Conservation (phyloP, 1,140 invertebrate genomes). For the Drosophila nannoptera region DNA sequence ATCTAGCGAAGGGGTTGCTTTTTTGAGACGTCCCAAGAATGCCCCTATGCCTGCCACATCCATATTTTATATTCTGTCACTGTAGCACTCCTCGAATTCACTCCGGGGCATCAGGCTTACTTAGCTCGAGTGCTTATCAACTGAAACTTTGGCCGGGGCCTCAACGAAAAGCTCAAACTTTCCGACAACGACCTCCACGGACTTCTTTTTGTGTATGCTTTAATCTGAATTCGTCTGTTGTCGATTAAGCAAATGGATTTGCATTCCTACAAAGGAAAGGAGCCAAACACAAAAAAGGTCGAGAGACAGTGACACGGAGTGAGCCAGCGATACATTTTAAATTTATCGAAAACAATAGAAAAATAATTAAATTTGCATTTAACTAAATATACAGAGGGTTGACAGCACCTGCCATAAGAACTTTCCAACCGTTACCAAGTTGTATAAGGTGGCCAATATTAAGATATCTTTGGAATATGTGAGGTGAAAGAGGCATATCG, state of each 20-base stretch:
- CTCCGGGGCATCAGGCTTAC: conserved; percentile 11
- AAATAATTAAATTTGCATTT: too few relatives aligned
- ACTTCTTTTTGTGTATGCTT: neutral
- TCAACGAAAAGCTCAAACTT: conserved; percentile 3
- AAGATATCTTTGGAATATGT: too few relatives aligned
- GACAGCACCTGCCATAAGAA: too few relatives aligned
- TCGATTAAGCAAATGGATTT: neutral
- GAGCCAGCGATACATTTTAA: too few relatives aligned
- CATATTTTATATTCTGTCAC: conserved; percentile 58
- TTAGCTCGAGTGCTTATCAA: neutral
- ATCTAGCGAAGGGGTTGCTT: conserved; percentile 66
- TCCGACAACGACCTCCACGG: neutral
- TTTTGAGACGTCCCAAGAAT: conserved; percentile 44
- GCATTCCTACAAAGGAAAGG: neutral
- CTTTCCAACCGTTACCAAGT: too few relatives aligned
- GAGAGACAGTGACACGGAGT: too few relatives aligned
- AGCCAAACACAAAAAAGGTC: too few relatives aligned
- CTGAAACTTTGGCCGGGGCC: neutral
- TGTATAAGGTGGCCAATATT: too few relatives aligned
- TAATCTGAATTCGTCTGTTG: neutral
- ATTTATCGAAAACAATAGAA: too few relatives aligned
- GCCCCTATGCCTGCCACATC: conserved; percentile 11
- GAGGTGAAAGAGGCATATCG: too few relatives aligned
- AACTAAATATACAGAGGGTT: too few relatives aligned
- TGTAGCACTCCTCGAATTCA: conserved; percentile 39